These are phyloP conservation scores for Cosmopolites sordidus DNA, from an alignment of 2,888 invertebrate species.

Conservation along the genomic window DNA sequence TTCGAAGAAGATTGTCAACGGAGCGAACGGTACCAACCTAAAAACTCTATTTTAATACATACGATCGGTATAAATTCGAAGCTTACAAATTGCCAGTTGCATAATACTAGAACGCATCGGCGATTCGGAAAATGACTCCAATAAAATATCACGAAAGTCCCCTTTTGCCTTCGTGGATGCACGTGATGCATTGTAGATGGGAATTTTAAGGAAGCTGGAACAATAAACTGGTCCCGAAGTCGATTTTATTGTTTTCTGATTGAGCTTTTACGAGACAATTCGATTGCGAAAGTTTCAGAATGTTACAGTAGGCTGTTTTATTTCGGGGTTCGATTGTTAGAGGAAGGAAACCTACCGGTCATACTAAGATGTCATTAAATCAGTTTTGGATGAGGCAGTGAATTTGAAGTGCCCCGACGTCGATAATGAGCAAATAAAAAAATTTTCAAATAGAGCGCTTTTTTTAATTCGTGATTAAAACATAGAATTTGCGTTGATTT, in stretches of 20 bases:
- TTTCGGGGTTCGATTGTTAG: too few relatives aligned
- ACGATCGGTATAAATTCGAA: neutral
- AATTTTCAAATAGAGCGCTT: too few relatives aligned
- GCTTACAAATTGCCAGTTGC: neutral
- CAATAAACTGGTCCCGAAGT: constrained; percentile 9
- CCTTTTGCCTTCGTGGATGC: constrained; percentile 3
- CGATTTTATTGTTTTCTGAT: constrained; percentile 19
- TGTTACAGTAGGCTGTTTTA: too few relatives aligned
- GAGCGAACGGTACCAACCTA: neutral
- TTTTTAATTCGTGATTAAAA: too few relatives aligned
- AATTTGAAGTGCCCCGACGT: too few relatives aligned
- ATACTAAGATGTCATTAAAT: too few relatives aligned
- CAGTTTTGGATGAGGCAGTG: too few relatives aligned
- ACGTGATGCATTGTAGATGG: constrained; percentile 16
- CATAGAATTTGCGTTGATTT: too few relatives aligned
- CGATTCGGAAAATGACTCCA: constrained; percentile 8
- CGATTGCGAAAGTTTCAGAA: neutral
- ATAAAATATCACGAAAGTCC: constrained; percentile 10
- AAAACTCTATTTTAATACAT: neutral
- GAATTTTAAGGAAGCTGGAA: constrained; percentile 13
- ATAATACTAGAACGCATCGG: neutral
- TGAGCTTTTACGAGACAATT: constrained; percentile 14
- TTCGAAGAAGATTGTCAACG: neutral
- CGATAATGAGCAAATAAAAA: too few relatives aligned
- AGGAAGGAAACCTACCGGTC: too few relatives aligned